phyloP scores from a whole-genome alignment of 2,888 invertebrate genomes.

The Galerucella pusilla region DNA sequence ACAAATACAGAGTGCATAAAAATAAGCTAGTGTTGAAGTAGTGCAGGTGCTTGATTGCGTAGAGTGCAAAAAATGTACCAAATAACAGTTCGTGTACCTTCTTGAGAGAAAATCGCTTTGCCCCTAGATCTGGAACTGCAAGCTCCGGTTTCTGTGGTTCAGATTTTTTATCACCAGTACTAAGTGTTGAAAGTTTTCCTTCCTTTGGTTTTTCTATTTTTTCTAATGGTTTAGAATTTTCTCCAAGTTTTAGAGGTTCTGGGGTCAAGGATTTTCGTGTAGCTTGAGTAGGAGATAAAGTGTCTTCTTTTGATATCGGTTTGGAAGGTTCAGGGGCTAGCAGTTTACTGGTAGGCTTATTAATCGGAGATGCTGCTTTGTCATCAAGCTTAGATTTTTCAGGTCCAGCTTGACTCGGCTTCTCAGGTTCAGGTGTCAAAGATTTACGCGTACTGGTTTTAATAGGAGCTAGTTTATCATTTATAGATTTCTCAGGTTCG shows the following conservation, averaged over 20 bases:
- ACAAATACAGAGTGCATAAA: not conserved
- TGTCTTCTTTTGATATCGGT: conserved; percentile 36
- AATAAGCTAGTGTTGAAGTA: not conserved
- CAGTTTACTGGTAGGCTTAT: not conserved
- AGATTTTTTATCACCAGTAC: conserved; percentile 45
- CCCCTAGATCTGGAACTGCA: conserved; percentile 50
- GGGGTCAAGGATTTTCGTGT: conserved; percentile 59
- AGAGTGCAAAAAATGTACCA: conserved; percentile 11
- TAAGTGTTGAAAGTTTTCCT: conserved; percentile 43
- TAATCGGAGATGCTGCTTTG: not conserved
- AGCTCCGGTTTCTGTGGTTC: conserved; percentile 54
- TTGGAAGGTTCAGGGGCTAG: conserved; percentile 19
- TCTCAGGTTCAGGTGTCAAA: conserved; percentile 57
- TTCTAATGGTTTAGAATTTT: conserved; percentile 28
- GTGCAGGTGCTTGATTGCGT: conserved; percentile 11
- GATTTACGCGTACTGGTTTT: conserved; percentile 13
- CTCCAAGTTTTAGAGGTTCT: conserved; percentile 48
- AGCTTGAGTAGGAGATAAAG: not conserved
- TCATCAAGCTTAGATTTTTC: conserved; percentile 7
- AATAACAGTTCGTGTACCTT: conserved; percentile 46
- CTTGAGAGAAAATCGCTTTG: conserved; percentile 50
- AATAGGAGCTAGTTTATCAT: not conserved
- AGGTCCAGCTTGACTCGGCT: conserved; percentile 48
- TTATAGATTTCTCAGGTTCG: conserved; percentile 39
- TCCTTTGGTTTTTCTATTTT: conserved; percentile 32